A percentile compares a stretch with the other conserved stretches of the same genome.
These are phyloP conservation scores for Euschistus heros DNA, from an alignment of 1,140 invertebrate species.

Conservation along the genomic window DNA sequence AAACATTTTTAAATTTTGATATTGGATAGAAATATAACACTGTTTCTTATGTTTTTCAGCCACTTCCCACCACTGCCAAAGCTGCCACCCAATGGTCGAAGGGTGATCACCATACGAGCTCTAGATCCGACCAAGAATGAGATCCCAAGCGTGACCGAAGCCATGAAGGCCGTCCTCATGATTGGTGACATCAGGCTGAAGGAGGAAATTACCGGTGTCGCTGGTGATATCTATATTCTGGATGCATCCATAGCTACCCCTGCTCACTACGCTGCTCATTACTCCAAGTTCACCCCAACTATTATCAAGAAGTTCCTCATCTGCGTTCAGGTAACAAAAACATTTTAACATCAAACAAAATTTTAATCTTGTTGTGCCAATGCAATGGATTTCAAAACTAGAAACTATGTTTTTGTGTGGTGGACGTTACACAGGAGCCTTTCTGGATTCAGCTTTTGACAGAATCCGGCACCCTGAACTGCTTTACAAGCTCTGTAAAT, in stretches of 20 bases:
- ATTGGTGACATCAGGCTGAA: conserved; percentile 65
- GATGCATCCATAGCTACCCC: conserved; percentile 63
- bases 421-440: too few relatives aligned
- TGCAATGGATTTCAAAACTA: not conserved
- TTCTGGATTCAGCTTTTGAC: too few relatives aligned
- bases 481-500: too few relatives aligned
- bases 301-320: conserved; percentile 70
- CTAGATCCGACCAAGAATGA: conserved; percentile 37
- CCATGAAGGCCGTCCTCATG: conserved; percentile 70
- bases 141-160: conserved; percentile 48
- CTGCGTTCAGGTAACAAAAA: conserved; percentile 51
- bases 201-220: conserved; percentile 63
- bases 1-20: too few relatives aligned
- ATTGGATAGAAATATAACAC: too few relatives aligned
- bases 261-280: conserved; percentile 57
- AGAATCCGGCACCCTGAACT: too few relatives aligned
- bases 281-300: conserved; percentile 62
- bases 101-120: conserved; percentile 60
- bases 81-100: conserved; percentile 60
- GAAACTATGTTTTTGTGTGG: not conserved
- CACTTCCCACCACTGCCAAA: conserved; percentile 65
- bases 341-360: not conserved
- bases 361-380: not conserved
- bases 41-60: conserved; percentile 48
- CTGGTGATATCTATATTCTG: conserved; percentile 67